Evolutionary conservation across 2,797 vertebrate species (phyloP).

Genomic region (Octomys mimax): DNA sequence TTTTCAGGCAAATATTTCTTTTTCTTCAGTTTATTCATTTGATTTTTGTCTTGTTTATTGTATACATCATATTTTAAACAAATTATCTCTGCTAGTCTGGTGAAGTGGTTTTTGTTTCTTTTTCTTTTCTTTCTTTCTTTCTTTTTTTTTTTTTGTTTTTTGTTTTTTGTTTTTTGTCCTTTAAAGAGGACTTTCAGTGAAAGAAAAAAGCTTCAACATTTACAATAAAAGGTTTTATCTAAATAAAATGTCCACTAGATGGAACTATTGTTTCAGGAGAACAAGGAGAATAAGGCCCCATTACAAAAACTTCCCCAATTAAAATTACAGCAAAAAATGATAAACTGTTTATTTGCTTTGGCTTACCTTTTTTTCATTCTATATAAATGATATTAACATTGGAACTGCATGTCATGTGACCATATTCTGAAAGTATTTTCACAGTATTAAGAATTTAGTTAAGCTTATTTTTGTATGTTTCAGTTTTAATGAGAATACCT

Average conservation of each 20-base stretch:
- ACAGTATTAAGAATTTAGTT: constrained; percentile 28
- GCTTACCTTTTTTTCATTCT: background rate
- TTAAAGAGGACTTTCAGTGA: background rate
- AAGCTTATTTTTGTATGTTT: constrained; percentile 19
- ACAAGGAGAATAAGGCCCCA: background rate
- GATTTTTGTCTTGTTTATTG: background rate
- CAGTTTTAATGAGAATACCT: constrained; percentile 57
- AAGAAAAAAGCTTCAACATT: background rate
- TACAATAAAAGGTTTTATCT: constrained; percentile 47
- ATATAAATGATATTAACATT: constrained; percentile 5
- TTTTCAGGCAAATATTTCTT: background rate
- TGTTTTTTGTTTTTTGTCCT: background rate
- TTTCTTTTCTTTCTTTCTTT: background rate
- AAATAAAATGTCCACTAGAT: constrained; percentile 86
- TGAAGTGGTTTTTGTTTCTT: background rate
- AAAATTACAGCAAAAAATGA: constrained; percentile 34
- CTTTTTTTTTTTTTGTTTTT: background rate
- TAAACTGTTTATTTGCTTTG: background rate
- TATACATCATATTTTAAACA: background rate
- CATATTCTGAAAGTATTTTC: background rate
- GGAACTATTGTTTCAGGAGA: constrained; percentile 88
- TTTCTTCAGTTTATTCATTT: background rate
- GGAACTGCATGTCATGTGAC: background rate
- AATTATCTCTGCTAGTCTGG: background rate
- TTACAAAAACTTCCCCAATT: background rate